phyloP scores from a whole-genome alignment of 2,888 invertebrate species.

The Pseudococcus longispinus region DNA sequence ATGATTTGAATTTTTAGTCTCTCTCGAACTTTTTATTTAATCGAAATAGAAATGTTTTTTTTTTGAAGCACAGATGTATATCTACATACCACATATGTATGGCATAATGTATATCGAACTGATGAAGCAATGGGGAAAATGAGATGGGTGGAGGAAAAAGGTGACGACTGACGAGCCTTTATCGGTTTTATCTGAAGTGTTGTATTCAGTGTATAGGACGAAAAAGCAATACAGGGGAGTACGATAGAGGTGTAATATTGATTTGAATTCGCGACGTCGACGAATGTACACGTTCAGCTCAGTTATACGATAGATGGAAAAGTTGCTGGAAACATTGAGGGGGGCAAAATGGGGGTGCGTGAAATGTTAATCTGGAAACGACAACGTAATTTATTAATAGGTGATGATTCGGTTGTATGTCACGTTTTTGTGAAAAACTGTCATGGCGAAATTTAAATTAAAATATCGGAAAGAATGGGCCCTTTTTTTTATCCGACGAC shows the following conservation, averaged over 20 bases:
- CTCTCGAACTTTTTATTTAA: background rate
- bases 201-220: background rate
- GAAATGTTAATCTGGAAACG: conserved; percentile 43
- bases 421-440: conserved; percentile 10
- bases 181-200: background rate
- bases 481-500: background rate
- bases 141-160: background rate
- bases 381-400: conserved; percentile 36
- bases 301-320: background rate
- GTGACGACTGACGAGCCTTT: background rate
- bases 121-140: background rate
- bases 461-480: conserved; percentile 29
- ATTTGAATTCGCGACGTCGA: conserved; percentile 31
- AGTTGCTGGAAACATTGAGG: background rate
- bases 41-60: background rate
- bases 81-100: background rate
- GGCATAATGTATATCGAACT: background rate
- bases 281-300: background rate
- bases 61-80: background rate
- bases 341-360: background rate
- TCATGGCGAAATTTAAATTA: conserved; percentile 38
- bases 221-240: background rate
- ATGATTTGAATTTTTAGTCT: background rate
- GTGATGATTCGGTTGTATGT: conserved; percentile 3
- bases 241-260: background rate